These are phyloP conservation scores for Tiaroga cobitis DNA, from an alignment of 2,797 vertebrate species.

Conservation along the genomic window DNA sequence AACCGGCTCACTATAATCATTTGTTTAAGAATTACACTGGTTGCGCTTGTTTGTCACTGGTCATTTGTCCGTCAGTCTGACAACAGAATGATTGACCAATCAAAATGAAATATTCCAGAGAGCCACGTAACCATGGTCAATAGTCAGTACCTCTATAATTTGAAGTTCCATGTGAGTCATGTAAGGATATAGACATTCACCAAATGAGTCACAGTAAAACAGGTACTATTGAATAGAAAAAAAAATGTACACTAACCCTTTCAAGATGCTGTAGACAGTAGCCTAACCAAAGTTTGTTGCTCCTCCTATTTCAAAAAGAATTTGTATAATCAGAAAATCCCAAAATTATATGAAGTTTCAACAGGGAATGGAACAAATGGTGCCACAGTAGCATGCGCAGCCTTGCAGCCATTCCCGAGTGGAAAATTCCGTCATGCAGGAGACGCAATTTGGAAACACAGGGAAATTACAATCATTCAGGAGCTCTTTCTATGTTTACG, in stretches of 20 bases:
- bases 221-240: background rate
- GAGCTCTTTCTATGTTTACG: slow-evolving; percentile 1
- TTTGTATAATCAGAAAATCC: background rate
- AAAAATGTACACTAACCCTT: background rate
- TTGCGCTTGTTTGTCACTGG: background rate
- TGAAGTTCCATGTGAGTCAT: background rate
- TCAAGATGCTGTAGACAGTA: background rate
- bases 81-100: background rate
- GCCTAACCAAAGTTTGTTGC: background rate
- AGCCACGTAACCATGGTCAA: background rate
- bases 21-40: background rate
- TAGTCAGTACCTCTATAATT: background rate
- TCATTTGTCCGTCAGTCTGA: background rate
- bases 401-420: slow-evolving; percentile 20
- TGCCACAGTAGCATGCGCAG: slow-evolving; percentile 35
- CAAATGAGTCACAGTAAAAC: background rate
- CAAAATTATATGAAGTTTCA: background rate
- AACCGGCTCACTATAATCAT: background rate
- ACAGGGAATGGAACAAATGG: background rate
- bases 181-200: background rate
- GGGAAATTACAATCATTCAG: slow-evolving; percentile 35
- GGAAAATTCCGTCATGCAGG: slow-evolving; percentile 48
- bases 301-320: background rate
- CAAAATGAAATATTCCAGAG: slow-evolving; percentile 1
- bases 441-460: slow-evolving; percentile 23